Evolutionary conservation across 2,113 vertebrate species (phyloP), one percentile per base, ranked within the genome.

Genomic region (Bubo scandiacus): DNA sequence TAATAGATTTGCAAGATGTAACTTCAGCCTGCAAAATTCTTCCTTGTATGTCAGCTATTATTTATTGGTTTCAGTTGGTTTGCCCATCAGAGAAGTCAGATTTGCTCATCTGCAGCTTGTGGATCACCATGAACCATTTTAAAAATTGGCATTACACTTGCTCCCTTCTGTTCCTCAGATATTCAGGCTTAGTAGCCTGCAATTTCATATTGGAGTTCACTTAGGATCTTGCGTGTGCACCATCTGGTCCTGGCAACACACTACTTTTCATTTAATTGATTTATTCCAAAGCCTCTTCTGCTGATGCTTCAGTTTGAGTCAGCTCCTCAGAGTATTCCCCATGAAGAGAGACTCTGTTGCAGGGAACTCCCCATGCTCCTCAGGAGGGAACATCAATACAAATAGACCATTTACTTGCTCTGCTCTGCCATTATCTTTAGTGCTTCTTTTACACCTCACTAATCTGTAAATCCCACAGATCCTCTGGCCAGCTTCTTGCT

Each of bases 151-250:
- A 92, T 57, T 89, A 75, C 25, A 34, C 25, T 74, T 82, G 78
- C 12, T 36, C 89, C 93, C 91, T 96, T 96, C 93, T 95, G 95
- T 94, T 96, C 78, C 49, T 91, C 87, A 94, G 63, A 77, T 73
- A 94, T 12, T 91, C 72, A 86, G 86, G 84, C 95, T 96, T 79
- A 91, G 83, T 49, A 91, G 93, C 49, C 73, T 77, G 78, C 43
- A 75, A 57, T 92, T 91, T 87, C 70, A 3, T 43, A 79, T 5
- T 1, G 3, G 61, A 92, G 70, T 63, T 89, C 91, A 81, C 62
- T 94, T 32, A 77, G 70, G 43, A 87, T 91, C 81, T 63, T 79
- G 57, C 9, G 22, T 87, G 73, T 42, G 70, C 66, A 94, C 96
- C 94, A 95, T 96, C 93, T 97, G 96, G 43, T 90, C 65, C 73